Percentiles rank a stretch among this genome's conserved stretches.
Evolutionary conservation across 2,797 vertebrate genomes (phyloP).

Genomic region (Centropyge bicolor): DNA sequence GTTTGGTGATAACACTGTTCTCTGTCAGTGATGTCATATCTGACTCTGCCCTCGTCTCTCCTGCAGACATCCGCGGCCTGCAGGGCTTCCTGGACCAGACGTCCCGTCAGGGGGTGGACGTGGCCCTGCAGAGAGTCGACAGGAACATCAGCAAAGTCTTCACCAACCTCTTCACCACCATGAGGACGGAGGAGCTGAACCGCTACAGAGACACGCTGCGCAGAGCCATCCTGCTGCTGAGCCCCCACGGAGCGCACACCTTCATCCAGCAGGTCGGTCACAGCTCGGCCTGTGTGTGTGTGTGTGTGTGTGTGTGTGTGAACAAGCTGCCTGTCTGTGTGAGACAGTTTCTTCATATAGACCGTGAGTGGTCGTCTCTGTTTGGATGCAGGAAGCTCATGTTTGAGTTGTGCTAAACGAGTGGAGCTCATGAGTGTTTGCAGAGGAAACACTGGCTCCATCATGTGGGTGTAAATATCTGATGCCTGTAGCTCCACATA

Average conservation of each 20-base stretch:
- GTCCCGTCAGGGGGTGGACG: slow-evolving; percentile 93
- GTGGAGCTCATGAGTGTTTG: background rate
- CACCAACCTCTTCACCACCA: slow-evolving; percentile 95
- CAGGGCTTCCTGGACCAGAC: slow-evolving; percentile 96
- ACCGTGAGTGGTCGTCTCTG: too few species aligned
- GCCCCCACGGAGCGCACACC: slow-evolving; percentile 92
- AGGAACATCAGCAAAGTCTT: slow-evolving; percentile 96
- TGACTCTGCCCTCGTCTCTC: background rate
- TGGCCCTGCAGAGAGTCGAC: slow-evolving; percentile 96
- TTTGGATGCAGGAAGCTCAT: background rate
- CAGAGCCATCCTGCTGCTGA: slow-evolving; percentile 94
- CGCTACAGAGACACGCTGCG: slow-evolving; percentile 94
- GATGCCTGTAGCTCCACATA: background rate
- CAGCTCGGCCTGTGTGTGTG: too few species aligned
- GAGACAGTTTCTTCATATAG: background rate
- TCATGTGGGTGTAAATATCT: background rate
- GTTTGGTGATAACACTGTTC: too few species aligned
- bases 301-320: background rate
- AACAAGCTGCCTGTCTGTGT: background rate
- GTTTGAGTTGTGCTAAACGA: too few species aligned
- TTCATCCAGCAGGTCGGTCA: slow-evolving; percentile 94
- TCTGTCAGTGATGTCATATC: rapidly evolving
- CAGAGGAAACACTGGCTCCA: too few species aligned
- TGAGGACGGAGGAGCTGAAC: slow-evolving; percentile 97
- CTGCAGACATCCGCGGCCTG: slow-evolving; percentile 94